Percentiles rank a stretch among this genome's conserved stretches.
Evolutionary conservation across 1,140 invertebrate species (phyloP).

Genomic region (Druon quercuslanigerum): DNA sequence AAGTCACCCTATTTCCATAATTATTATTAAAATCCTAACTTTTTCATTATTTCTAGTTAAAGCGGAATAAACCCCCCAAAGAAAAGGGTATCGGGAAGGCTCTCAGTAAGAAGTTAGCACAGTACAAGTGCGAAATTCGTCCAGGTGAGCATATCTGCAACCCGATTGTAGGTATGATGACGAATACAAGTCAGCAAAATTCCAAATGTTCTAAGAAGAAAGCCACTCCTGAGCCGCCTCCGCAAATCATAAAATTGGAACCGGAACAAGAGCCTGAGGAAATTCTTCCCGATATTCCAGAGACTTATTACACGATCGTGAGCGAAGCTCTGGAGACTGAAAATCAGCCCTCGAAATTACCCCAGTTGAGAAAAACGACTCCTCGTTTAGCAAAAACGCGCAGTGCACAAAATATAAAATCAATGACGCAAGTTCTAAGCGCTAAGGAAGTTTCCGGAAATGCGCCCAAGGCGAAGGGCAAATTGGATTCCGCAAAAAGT

Average conservation of each 20-base stretch:
- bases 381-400: conserved; percentile 71
- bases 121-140: conserved; percentile 6
- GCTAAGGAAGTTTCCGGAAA: conserved; percentile 57
- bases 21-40: no score
- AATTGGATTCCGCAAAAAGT: conserved; percentile 57
- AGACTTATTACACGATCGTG: conserved; percentile 37
- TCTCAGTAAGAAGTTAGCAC: background rate
- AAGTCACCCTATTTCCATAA: no score
- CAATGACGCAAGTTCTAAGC: conserved; percentile 65
- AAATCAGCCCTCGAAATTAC: conserved; percentile 62
- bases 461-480: conserved; percentile 61
- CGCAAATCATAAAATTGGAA: background rate
- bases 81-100: no score
- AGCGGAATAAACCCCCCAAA: no score
- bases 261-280: background rate
- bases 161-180: conserved; percentile 65
- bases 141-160: conserved; percentile 56
- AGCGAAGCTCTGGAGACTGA: conserved; percentile 29
- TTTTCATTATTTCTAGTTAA: no score
- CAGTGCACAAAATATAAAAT: conserved; percentile 72
- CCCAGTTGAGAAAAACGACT: conserved; percentile 67
- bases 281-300: conserved; percentile 61
- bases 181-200: conserved; percentile 71
- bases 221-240: background rate
- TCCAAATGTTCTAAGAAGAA: conserved; percentile 56